Evolutionary conservation across 2,797 vertebrate species (phyloP).

Genomic region (Limosa lapponica): DNA sequence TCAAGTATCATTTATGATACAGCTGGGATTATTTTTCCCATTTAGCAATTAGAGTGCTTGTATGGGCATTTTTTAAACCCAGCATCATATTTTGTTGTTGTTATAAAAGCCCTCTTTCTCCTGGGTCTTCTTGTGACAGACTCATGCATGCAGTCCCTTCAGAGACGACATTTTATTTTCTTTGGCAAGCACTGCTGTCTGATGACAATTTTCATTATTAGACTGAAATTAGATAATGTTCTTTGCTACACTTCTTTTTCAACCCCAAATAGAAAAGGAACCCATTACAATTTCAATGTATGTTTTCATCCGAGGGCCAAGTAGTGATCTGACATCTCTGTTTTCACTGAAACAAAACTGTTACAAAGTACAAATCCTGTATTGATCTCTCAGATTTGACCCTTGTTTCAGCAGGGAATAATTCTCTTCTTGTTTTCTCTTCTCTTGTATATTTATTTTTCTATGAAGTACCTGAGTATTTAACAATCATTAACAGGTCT

Average conservation of each 20-base stretch:
- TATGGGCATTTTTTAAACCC: not conserved
- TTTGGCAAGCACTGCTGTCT: not conserved
- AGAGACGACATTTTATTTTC: slow-evolving; percentile 37
- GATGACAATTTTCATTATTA: slow-evolving; percentile 46
- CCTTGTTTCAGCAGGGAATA: not conserved
- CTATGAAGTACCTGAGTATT: not conserved
- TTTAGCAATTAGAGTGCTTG: not conserved
- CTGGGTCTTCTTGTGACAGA: not conserved
- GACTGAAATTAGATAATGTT: not conserved
- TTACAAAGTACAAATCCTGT: slow-evolving; percentile 1
- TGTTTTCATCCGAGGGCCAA: not conserved
- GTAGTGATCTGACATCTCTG: not conserved
- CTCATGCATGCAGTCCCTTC: not conserved
- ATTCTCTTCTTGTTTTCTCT: not conserved
- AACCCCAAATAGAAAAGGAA: not conserved
- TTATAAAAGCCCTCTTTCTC: not conserved
- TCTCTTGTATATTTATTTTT: not conserved
- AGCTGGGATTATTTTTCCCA: slow-evolving; percentile 9
- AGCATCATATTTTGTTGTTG: not conserved
- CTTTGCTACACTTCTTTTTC: not conserved
- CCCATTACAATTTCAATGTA: not conserved
- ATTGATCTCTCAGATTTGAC: slow-evolving; percentile 2
- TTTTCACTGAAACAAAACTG: not conserved
- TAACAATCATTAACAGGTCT: not conserved
- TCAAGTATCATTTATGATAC: not conserved